These are phyloP conservation scores for Amyelois transitella DNA, from an alignment of 1,140 invertebrate species.

Conservation along the genomic window DNA sequence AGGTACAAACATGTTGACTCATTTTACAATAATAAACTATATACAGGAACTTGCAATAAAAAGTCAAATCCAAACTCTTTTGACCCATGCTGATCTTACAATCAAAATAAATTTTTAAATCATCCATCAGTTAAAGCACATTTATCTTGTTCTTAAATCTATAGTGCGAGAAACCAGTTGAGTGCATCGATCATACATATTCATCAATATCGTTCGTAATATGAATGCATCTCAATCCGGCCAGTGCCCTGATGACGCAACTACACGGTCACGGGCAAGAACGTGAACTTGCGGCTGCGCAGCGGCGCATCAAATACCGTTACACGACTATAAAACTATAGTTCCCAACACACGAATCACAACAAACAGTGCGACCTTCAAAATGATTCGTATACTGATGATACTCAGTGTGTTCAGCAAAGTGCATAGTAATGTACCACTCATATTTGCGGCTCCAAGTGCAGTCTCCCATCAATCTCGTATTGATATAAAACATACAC, in stretches of 20 bases:
- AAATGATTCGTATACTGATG: conserved; percentile 42
- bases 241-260: conserved; percentile 54
- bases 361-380: conserved; percentile 13
- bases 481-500: conserved; percentile 45
- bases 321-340: conserved; percentile 52
- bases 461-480: conserved; percentile 55
- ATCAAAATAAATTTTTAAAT: neutral
- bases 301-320: conserved; percentile 43
- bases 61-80: neutral
- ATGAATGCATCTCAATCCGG: conserved; percentile 40
- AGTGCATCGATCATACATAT: conserved; percentile 8
- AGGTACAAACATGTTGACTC: neutral
- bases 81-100: neutral
- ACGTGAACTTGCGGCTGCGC: conserved; percentile 46
- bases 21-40: neutral
- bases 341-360: conserved; percentile 26
- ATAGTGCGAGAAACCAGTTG: neutral
- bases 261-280: conserved; percentile 44
- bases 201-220: conserved; percentile 13
- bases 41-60: neutral
- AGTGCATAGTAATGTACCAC: conserved; percentile 29
- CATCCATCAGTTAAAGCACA: neutral
- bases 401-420: conserved; percentile 23
- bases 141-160: neutral
- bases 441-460: conserved; percentile 54